These are phyloP conservation scores for Schrankia costaestrigalis DNA, from an alignment of 2,888 invertebrate genomes.

Conservation along the genomic window DNA sequence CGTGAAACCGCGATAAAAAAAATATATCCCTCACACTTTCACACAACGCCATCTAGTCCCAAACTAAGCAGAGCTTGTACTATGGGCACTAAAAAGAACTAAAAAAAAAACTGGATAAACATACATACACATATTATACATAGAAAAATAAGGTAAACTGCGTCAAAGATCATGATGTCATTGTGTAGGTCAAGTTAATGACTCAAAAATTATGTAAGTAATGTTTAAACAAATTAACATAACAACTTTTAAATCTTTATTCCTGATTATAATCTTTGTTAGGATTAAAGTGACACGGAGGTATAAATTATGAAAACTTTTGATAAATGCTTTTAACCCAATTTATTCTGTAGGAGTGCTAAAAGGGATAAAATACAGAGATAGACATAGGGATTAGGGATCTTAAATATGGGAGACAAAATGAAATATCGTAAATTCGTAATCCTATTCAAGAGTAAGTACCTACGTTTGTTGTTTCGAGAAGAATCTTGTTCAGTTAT, in stretches of 20 bases:
- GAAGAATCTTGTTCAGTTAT: too few relatives aligned
- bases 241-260: slow-evolving; percentile 3
- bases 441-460: slow-evolving; percentile 1
- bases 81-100: too few relatives aligned
- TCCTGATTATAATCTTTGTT: slow-evolving; percentile 4
- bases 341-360: slow-evolving; percentile 17
- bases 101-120: too few relatives aligned
- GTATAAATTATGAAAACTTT: slow-evolving; percentile 18
- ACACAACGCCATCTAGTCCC: too few relatives aligned
- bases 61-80: too few relatives aligned
- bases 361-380: slow-evolving; percentile 11
- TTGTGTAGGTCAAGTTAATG: neutral
- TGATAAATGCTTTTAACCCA: slow-evolving; percentile 21
- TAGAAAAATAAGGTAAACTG: neutral
- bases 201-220: neutral
- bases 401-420: slow-evolving; percentile 7
- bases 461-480: slow-evolving; percentile 4
- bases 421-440: slow-evolving; percentile 5
- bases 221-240: slow-evolving; percentile 1
- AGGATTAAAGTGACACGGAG: slow-evolving; percentile 4
- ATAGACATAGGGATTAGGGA: slow-evolving; percentile 7
- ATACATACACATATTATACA: too few relatives aligned
- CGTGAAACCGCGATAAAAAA: too few relatives aligned
- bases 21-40: neutral
- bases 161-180: neutral